These are phyloP conservation scores for Andrena cerasifolii DNA, from an alignment of 1,140 invertebrate genomes.

Conservation along the genomic window DNA sequence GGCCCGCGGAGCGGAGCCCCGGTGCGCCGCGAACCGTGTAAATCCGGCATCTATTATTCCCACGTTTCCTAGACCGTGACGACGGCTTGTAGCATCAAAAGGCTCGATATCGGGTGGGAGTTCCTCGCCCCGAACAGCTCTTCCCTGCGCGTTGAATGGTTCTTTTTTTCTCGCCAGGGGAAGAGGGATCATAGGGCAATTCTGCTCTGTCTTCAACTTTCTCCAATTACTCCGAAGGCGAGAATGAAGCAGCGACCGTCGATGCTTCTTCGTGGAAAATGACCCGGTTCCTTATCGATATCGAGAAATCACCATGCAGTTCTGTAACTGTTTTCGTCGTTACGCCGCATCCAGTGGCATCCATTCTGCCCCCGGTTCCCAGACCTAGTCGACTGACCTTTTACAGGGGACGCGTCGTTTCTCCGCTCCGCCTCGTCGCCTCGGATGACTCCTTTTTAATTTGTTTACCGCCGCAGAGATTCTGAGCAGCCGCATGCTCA, in stretches of 20 bases:
- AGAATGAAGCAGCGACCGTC: neutral
- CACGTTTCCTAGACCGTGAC: constrained; percentile 54
- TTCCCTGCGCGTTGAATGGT: neutral
- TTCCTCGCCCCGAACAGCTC: neutral
- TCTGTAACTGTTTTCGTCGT: too few relatives aligned
- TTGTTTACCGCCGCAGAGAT: neutral
- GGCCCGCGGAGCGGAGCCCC: neutral
- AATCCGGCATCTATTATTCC: constrained; percentile 55
- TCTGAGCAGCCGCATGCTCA: neutral
- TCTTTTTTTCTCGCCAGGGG: neutral
- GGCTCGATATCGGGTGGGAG: constrained; percentile 27
- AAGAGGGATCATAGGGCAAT: constrained; percentile 24
- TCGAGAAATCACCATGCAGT: too few relatives aligned
- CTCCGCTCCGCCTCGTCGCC: neutral
- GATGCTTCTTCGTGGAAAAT: constrained; percentile 9
- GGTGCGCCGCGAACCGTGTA: constrained; percentile 43
- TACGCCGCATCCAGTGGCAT: neutral
- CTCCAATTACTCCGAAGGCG: constrained; percentile 33
- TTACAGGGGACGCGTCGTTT: neutral
- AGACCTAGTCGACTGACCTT: neutral
- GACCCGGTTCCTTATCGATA: constrained; percentile 9
- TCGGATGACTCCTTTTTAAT: constrained; percentile 3
- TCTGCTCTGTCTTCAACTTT: constrained; percentile 23
- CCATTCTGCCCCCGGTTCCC: neutral
- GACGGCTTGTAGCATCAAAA: constrained; percentile 42